These are phyloP conservation scores for Magallana angulata DNA, from an alignment of 1,140 invertebrate genomes.

Conservation along the genomic window DNA sequence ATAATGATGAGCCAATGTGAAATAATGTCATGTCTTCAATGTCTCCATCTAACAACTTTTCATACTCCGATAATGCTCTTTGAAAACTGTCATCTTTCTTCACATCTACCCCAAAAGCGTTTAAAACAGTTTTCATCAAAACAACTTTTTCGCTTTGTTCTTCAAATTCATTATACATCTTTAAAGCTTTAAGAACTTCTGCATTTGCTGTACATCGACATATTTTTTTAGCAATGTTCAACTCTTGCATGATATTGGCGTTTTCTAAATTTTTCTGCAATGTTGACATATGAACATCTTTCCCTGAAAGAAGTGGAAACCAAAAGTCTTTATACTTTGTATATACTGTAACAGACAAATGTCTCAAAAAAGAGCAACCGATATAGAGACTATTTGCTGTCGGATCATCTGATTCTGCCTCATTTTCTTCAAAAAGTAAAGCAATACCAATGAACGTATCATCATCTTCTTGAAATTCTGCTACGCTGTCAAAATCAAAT, in stretches of 20 bases:
- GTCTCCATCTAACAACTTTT: conserved; percentile 25
- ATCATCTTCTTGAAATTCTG: neutral
- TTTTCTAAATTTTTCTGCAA: neutral
- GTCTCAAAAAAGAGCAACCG: neutral
- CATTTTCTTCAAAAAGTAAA: neutral
- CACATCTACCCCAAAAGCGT: conserved; percentile 33
- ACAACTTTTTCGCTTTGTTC: neutral
- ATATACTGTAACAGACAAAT: neutral
- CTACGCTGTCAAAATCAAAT: neutral
- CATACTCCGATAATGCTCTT: conserved; percentile 34
- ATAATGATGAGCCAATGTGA: conserved; percentile 32
- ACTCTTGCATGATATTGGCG: neutral
- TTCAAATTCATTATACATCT: conserved; percentile 25
- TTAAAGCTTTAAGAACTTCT: neutral
- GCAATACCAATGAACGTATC: neutral
- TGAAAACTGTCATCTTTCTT: conserved; percentile 6
- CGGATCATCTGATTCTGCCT: neutral
- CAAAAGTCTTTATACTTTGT: neutral
- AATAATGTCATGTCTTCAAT: conserved; percentile 36
- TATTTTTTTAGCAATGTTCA: neutral
- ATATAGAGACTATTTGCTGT: neutral
- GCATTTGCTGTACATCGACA: neutral
- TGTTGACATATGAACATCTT: neutral
- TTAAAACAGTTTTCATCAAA: conserved; percentile 20
- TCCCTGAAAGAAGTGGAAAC: conserved; percentile 1